Evolutionary conservation across 2,888 invertebrate genomes (phyloP).

Genomic region (Noctua janthina): DNA sequence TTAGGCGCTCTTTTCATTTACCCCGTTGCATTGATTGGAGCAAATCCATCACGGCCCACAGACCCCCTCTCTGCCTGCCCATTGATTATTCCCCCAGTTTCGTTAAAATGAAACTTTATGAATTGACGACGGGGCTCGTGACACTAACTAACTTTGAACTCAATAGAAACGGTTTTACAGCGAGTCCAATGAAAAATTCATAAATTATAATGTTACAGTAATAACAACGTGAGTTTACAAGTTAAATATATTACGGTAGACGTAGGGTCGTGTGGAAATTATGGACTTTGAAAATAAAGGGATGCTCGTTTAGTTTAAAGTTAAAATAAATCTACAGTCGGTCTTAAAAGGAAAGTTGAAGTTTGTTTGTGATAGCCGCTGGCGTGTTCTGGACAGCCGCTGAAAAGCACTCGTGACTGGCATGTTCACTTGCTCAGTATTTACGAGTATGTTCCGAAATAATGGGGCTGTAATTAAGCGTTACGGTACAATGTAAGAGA

Average conservation of each 20-base stretch:
- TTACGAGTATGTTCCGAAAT: constrained; percentile 42
- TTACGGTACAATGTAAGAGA: constrained; percentile 43
- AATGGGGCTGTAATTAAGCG: constrained; percentile 44
- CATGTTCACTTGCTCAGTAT: constrained; percentile 39
- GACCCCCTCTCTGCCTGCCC: constrained; percentile 70
- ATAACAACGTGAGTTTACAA: constrained; percentile 50
- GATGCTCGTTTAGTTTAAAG: constrained; percentile 71
- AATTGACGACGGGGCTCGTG: constrained; percentile 69
- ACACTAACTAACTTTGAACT: constrained; percentile 68
- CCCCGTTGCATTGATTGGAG: constrained; percentile 78
- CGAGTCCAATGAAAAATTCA: constrained; percentile 63
- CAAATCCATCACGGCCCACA: constrained; percentile 78
- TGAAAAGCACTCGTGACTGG: constrained; percentile 63
- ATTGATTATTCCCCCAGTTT: constrained; percentile 76
- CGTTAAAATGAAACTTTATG: constrained; percentile 73
- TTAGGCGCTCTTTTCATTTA: constrained; percentile 81
- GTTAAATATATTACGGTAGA: constrained; percentile 59
- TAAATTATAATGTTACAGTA: constrained; percentile 58
- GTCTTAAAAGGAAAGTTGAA: constrained; percentile 78
- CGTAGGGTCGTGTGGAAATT: constrained; percentile 69
- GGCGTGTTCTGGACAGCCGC: constrained; percentile 56
- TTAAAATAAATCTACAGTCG: constrained; percentile 72
- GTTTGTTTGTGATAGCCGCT: constrained; percentile 71
- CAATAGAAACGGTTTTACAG: constrained; percentile 61
- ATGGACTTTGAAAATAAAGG: constrained; percentile 70